These are phyloP conservation scores for Drosophila nigrodunni DNA, from an alignment of 1,140 invertebrate genomes.

Conservation along the genomic window DNA sequence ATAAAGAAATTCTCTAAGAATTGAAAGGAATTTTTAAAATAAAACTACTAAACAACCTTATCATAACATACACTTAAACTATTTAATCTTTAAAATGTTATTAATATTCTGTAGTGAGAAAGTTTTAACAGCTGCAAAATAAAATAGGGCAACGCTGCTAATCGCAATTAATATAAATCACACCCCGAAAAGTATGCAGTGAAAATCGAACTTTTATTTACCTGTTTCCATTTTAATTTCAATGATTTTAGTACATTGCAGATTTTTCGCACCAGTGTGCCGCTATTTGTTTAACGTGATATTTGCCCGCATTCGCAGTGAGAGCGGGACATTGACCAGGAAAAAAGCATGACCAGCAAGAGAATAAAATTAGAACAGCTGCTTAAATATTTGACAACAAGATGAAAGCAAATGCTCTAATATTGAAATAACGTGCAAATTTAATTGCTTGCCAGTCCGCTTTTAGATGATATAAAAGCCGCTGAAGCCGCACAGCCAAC, in stretches of 20 bases:
- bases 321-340: slow-evolving; percentile 15
- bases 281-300: slow-evolving; percentile 9
- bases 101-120: no score
- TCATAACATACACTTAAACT: no score
- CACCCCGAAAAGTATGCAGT: neutral
- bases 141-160: no score
- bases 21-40: no score
- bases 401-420: slow-evolving; percentile 47
- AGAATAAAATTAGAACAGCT: slow-evolving; percentile 31
- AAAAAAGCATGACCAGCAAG: neutral
- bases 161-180: neutral
- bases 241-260: slow-evolving; percentile 9
- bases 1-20: no score
- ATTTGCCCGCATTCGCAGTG: slow-evolving; percentile 9
- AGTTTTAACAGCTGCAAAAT: no score
- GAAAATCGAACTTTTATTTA: neutral
- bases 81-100: no score
- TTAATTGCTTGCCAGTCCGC: slow-evolving; percentile 7
- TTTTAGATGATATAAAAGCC: slow-evolving; percentile 49
- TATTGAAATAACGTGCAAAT: slow-evolving; percentile 43
- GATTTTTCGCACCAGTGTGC: slow-evolving; percentile 16
- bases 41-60: no score
- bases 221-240: slow-evolving; percentile 5
- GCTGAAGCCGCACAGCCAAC: neutral
- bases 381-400: slow-evolving; percentile 65